phyloP scores from a whole-genome alignment of 2,888 invertebrate species.

The Andricus quercusramuli region DNA sequence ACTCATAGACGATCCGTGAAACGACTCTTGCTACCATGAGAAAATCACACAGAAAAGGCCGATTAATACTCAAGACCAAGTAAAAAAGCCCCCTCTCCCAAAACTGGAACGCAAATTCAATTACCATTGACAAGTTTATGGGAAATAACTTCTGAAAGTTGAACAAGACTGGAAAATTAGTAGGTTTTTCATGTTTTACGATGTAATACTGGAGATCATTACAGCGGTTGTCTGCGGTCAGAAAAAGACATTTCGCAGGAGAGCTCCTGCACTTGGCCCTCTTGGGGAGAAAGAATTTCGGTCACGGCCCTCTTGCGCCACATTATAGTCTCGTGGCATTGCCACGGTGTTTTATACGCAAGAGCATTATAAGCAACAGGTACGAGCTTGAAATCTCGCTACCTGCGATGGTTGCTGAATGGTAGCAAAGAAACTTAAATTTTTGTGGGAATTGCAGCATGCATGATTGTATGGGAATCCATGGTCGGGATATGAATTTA shows the following conservation, averaged over 20 bases:
- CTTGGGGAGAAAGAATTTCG: constrained; percentile 73
- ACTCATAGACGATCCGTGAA: not conserved
- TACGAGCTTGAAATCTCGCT: constrained; percentile 6
- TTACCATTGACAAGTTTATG: not conserved
- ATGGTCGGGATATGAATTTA: constrained; percentile 1
- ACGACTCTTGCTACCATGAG: not conserved
- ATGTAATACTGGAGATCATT: constrained; percentile 1
- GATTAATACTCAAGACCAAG: not conserved
- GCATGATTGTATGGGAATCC: not conserved
- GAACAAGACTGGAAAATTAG: not conserved
- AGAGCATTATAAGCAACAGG: constrained; percentile 9
- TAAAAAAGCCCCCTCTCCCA: not conserved
- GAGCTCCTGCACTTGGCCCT: constrained; percentile 74
- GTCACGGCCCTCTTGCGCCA: constrained; percentile 70
- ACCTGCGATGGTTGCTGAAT: constrained; percentile 10
- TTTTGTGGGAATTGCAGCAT: not conserved
- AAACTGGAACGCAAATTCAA: not conserved
- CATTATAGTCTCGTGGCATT: constrained; percentile 35
- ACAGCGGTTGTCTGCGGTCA: constrained; percentile 29
- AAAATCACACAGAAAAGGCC: not conserved
- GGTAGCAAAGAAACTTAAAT: not conserved
- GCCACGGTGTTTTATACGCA: constrained; percentile 19
- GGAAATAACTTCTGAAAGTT: not conserved
- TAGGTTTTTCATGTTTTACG: constrained; percentile 1
- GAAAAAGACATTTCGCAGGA: constrained; percentile 40